Evolutionary conservation across 2,888 invertebrate genomes (phyloP).

Genomic region (Amiota minor): DNA sequence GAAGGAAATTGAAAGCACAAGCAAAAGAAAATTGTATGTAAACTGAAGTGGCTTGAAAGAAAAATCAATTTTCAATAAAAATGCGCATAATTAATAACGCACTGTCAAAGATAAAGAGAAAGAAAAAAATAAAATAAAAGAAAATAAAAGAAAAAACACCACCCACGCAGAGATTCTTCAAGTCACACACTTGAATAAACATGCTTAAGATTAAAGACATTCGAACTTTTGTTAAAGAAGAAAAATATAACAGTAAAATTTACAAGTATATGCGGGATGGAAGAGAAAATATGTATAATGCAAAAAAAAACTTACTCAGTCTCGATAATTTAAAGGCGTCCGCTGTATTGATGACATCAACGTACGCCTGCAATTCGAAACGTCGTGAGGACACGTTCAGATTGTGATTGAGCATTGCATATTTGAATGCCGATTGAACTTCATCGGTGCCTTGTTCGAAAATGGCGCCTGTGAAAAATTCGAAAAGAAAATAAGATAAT

Average conservation of each 20-base stretch:
- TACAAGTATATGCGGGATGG: too few relatives aligned
- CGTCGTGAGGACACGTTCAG: constrained; percentile 85
- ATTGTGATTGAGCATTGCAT: constrained; percentile 89
- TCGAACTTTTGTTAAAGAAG: too few relatives aligned
- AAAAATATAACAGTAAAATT: too few relatives aligned
- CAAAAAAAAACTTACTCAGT: constrained; percentile 82
- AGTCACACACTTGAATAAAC: too few relatives aligned
- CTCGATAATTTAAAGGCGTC: constrained; percentile 94
- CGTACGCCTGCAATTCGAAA: constrained; percentile 90
- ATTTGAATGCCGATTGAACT: constrained; percentile 93
- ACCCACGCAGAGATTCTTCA: too few relatives aligned
- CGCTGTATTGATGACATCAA: constrained; percentile 92
- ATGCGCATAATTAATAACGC: not conserved
- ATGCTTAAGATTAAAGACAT: too few relatives aligned
- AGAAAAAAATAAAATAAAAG: not conserved
- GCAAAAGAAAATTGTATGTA: not conserved
- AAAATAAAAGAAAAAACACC: not conserved
- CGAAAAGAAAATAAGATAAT: constrained; percentile 31
- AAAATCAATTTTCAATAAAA: constrained; percentile 40
- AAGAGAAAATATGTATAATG: not conserved
- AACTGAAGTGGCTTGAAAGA: not conserved
- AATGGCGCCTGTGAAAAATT: constrained; percentile 83
- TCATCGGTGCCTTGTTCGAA: constrained; percentile 94
- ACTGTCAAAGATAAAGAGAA: not conserved
- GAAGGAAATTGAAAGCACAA: not conserved